Evolutionary conservation across 2,113 vertebrate species (phyloP).

Genomic region (Ahaetulla prasina): DNA sequence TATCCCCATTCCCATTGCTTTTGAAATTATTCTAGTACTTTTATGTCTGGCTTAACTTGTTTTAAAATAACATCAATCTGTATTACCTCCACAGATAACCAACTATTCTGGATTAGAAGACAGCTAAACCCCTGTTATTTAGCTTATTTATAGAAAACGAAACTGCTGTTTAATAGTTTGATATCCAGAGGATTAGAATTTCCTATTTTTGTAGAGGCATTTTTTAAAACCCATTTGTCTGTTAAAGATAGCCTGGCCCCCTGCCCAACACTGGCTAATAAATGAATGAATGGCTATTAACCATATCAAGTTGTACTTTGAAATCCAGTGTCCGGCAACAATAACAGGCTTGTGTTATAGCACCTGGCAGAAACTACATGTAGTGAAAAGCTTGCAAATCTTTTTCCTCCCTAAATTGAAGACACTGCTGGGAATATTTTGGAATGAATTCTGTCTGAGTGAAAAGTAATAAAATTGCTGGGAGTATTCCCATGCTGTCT

Average conservation of each 20-base stretch:
- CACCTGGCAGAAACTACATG: neutral
- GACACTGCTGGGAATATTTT: neutral
- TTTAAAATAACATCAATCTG: neutral
- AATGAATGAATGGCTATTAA: constrained; percentile 17
- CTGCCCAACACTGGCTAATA: constrained; percentile 13
- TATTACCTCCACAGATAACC: constrained; percentile 16
- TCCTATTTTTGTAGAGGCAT: constrained; percentile 42
- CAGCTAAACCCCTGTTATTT: constrained; percentile 16
- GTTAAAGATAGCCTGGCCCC: constrained; percentile 20
- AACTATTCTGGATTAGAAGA: constrained; percentile 9
- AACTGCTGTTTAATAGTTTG: constrained; percentile 34
- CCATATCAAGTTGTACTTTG: constrained; percentile 1
- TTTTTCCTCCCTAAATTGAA: neutral
- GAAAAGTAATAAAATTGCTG: neutral
- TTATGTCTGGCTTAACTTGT: constrained; percentile 13
- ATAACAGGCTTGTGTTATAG: neutral
- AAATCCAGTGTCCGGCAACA: neutral
- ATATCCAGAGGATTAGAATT: constrained; percentile 27
- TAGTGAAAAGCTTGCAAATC: neutral
- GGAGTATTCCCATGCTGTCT: constrained; percentile 8
- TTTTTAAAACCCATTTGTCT: constrained; percentile 32
- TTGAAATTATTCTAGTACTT: neutral
- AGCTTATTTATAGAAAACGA: constrained; percentile 31
- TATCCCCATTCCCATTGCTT: neutral
- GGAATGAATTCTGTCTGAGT: constrained; percentile 3